Percentiles rank a stretch among this genome's conserved stretches.
phyloP scores from a whole-genome alignment of 2,888 invertebrate genomes.

The Mythimna ferrago region DNA sequence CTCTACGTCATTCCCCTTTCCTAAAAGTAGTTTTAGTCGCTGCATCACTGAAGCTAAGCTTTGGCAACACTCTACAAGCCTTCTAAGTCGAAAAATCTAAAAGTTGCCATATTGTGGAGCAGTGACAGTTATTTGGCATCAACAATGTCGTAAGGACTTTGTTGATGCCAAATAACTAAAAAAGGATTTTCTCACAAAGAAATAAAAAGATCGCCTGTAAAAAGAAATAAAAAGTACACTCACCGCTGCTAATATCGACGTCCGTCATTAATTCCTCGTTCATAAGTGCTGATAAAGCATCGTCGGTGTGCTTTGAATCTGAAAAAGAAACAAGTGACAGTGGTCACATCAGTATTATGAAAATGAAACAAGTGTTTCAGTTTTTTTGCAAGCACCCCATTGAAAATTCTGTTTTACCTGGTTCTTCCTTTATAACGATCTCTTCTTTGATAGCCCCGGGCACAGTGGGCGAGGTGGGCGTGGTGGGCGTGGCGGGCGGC shows the following conservation, averaged over 20 bases:
- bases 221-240: slow-evolving; percentile 32
- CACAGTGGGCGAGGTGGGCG: slow-evolving; percentile 77
- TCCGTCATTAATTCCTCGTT: slow-evolving; percentile 86
- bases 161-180: background rate
- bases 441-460: slow-evolving; percentile 75
- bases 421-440: slow-evolving; percentile 73
- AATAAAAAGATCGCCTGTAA: background rate
- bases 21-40: background rate
- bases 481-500: slow-evolving; percentile 83
- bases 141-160: background rate
- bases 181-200: background rate
- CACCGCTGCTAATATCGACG: slow-evolving; percentile 84
- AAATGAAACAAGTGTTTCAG: too few relatives aligned
- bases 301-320: slow-evolving; percentile 82
- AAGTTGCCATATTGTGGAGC: background rate
- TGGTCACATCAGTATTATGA: too few relatives aligned
- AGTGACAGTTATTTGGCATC: background rate
- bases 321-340: background rate
- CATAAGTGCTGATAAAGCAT: slow-evolving; percentile 86
- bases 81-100: background rate
- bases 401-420: slow-evolving; percentile 62
- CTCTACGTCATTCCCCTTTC: background rate
- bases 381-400: too few relatives aligned
- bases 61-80: background rate
- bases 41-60: background rate